Evolutionary conservation across 2,888 invertebrate species (phyloP), one percentile per base, ranked within the genome.

Genomic region (Serripes groenlandicus): DNA sequence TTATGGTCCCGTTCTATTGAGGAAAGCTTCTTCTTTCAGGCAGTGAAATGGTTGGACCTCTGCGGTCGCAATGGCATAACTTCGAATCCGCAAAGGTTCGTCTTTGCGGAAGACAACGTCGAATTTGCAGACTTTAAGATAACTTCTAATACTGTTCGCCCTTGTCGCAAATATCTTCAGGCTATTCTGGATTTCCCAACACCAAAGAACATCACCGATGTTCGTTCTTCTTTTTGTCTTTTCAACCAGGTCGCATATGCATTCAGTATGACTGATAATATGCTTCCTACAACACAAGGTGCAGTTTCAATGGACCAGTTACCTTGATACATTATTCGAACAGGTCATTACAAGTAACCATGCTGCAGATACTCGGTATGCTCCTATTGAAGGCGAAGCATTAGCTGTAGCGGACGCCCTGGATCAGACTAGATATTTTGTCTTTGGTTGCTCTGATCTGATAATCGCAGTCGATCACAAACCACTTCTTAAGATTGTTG

Each of bases 51-150:
- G 87, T 83, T 88, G 1, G 86, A 90, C 71, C 71, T 85, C 5
- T 89, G 88, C 73, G 88, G 84, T 26, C 56, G 68, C 18, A 73
- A 86, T 78, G 90, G 88, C 34, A 87, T 90, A 35, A 88, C 75
- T 1, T 81, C 90, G 23, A 90, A 90, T 68, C 89, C 90, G 3
- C 81, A 86, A n/a, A n/a, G n/a, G n/a, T n/a, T n/a, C n/a, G n/a
- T n/a, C n/a, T n/a, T n/a, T n/a, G n/a, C n/a, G n/a, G 18, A 91
- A 90, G 64, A 90, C 91, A 72, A 32, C 2, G 89, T 89, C 0
- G 89, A 87, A 56, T 85, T 85, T 35, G 83, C 85, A 21, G 79
- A 85, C 4, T 87, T 85, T 56, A 72, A 86, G 35, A 86, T 85
- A 1, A 62, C 82, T 7, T 9, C 35, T 5, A 32, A 66, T n/a